A percentile compares a stretch with the other conserved stretches of the same genome.
phyloP scores from a whole-genome alignment of 2,888 invertebrate genomes.

The Unio pictorum region DNA sequence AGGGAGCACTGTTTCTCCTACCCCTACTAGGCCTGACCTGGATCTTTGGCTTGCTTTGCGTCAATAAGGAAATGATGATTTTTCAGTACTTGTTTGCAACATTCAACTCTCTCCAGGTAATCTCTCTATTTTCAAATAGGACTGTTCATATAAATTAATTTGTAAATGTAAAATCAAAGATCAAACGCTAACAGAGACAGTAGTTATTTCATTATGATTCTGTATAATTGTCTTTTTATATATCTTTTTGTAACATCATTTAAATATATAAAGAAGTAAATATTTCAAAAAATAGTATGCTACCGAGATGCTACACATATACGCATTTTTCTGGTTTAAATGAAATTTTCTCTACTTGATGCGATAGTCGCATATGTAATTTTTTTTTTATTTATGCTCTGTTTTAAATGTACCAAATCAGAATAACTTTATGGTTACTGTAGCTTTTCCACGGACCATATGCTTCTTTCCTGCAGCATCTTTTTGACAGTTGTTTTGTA shows the following conservation, averaged over 20 bases:
- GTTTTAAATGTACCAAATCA: no score
- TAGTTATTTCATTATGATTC: neutral
- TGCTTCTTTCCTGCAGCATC: no score
- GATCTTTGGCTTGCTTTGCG: slow-evolving; percentile 54
- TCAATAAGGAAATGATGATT: slow-evolving; percentile 45
- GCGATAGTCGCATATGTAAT: neutral
- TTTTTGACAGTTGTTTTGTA: no score
- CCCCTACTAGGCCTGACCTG: slow-evolving; percentile 59
- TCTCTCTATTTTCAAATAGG: neutral
- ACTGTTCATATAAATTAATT: no score
- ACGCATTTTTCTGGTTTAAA: neutral
- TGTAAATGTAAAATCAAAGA: no score
- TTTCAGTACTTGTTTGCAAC: slow-evolving; percentile 60
- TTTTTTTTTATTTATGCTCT: no score
- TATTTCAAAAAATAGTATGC: no score
- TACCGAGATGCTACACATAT: neutral
- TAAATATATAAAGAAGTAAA: no score
- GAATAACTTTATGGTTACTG: no score
- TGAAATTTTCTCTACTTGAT: neutral
- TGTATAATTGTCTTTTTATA: neutral
- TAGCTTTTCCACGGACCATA: no score
- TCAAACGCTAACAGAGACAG: no score
- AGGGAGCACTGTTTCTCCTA: slow-evolving; percentile 44
- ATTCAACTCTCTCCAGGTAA: slow-evolving; percentile 53
- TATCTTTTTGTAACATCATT: neutral